Conservation (phyloP, 2,797 vertebrate species). For the Kryptopterus vitreolus region DNA sequence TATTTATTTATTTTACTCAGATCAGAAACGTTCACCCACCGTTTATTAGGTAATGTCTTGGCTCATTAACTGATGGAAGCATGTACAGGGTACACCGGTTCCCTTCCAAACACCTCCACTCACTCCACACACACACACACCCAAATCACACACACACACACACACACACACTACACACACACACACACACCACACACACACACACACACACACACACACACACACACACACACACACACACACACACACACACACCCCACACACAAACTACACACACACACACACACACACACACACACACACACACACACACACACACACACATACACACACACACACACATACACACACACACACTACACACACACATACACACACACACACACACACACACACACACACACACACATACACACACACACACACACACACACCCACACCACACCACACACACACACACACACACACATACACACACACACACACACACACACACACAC, state of each 20-base stretch:
- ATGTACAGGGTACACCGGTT: conserved; percentile 3
- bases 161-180: not conserved
- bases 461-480: no score
- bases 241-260: no score
- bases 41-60: conserved; percentile 29
- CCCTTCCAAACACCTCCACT: conserved; percentile 19
- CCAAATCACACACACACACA: conserved; percentile 16
- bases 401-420: no score
- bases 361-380: no score
- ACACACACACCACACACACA: not conserved
- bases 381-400: no score
- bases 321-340: no score
- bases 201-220: not conserved
- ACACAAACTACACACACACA: no score
- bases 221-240: conserved; percentile 23
- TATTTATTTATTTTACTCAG: not conserved
- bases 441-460: conserved; percentile 27
- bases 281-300: no score
- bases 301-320: no score
- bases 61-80: not conserved
- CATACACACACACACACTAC: no score
- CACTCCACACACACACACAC: conserved; percentile 21
- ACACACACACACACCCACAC: no score
- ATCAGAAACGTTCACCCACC: conserved; percentile 26
- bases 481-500: no score